Percentiles rank a stretch among this genome's conserved stretches.
phyloP scores from a whole-genome alignment of 1,140 invertebrate species.

The Pararge aegeria region DNA sequence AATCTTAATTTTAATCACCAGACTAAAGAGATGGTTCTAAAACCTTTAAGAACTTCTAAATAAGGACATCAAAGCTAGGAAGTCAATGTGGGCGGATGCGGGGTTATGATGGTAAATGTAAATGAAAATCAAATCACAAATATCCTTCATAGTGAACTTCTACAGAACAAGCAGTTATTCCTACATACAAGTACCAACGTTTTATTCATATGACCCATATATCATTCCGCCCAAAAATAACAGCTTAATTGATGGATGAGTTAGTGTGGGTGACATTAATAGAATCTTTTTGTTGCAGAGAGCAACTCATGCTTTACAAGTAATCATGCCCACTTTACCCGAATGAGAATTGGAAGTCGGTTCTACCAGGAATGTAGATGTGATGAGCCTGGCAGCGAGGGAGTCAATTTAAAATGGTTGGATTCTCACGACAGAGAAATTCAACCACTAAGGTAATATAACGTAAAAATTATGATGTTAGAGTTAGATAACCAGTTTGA shows the following conservation, averaged over 20 bases:
- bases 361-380: constrained; percentile 58
- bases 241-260: constrained; percentile 22
- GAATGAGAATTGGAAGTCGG: constrained; percentile 40
- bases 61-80: too few relatives aligned
- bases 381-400: constrained; percentile 32
- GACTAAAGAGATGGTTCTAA: too few relatives aligned
- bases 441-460: constrained; percentile 42
- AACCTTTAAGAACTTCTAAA: too few relatives aligned
- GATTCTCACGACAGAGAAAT: constrained; percentile 42
- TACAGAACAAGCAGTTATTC: background rate
- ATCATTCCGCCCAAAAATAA: constrained; percentile 4
- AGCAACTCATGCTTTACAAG: constrained; percentile 40
- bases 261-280: constrained; percentile 20
- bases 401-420: constrained; percentile 45
- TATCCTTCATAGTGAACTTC: background rate
- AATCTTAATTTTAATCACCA: too few relatives aligned
- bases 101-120: too few relatives aligned
- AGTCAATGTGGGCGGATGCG: too few relatives aligned
- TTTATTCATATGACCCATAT: constrained; percentile 6
- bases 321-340: constrained; percentile 33
- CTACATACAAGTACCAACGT: background rate
- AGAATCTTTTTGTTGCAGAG: constrained; percentile 41
- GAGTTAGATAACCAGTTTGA: background rate
- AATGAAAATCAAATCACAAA: too few relatives aligned
- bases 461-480: background rate